Evolutionary conservation across 2,888 invertebrate genomes (phyloP), one percentile per base, ranked within the genome.

Genomic region (Drosophila tanythrix): DNA sequence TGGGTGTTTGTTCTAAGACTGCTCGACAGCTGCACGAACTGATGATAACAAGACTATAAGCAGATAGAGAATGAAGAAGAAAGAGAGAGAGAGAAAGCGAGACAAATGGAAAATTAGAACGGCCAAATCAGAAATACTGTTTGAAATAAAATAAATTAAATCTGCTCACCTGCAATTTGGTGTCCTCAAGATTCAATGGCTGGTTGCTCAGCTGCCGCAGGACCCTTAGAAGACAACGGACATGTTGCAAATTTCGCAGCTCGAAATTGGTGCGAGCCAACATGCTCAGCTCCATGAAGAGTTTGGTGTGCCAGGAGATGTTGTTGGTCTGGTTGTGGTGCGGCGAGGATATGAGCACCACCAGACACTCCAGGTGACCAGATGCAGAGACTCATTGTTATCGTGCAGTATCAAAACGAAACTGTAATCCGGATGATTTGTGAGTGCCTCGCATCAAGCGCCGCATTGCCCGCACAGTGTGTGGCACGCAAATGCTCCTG

Each of bases 1-100:
- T 93, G 93, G 0, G 92, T 91, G 40, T 88, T 88, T 3, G 92
- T 91, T 63, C 92, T 91, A 31, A 93, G 66, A 7, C 91, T 89
- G 27, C 89, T 80, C 3, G 92, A 92, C 21, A 92, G 80, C 61
- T 90, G 79, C 3, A 92, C 73, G 36, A 92, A 89, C 7, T 90
- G 90, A 11, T 92, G 90, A 29, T 79, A 83, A 50, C 90, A 88
- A 7, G 64, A 53, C 61, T 87, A 71, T 6, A 83, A 73, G 64
- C 10, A 43, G 18, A 57, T 8, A 15, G 10, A 13, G n/a, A 29
- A 71, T 74, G 6, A 35, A 69, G 35, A 25, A 35, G 4, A 21
- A 10, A n/a, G n/a, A 21, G 21, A n/a, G 11, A 13, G 11, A 13
- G n/a, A 43, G 3, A 13, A 11, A 21, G 1, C 13, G 21, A 46